A percentile compares a stretch with the other conserved stretches of the same genome.
Evolutionary conservation across 2,113 vertebrate species (phyloP).

Genomic region (Picathartes gymnocephalus): DNA sequence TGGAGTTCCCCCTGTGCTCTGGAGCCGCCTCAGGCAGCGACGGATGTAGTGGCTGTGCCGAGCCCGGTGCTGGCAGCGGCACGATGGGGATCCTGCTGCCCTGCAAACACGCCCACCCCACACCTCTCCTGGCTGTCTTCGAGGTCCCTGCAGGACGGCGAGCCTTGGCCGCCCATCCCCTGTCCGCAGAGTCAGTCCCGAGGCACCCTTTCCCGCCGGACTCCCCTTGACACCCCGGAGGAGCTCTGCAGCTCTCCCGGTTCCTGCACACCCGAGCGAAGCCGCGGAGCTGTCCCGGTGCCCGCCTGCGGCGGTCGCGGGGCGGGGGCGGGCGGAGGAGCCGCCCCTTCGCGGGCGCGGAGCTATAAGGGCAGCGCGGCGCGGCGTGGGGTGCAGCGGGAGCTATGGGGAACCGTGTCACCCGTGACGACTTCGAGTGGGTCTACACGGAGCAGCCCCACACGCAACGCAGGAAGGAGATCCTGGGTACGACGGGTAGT

Average conservation of each 20-base stretch:
- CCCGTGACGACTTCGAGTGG: slow-evolving; percentile 91
- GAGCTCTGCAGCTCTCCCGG: no score
- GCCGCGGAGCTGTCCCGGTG: neutral
- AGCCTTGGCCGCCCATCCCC: neutral
- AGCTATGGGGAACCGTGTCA: slow-evolving; percentile 82
- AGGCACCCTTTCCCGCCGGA: no score
- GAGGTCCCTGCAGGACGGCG: neutral
- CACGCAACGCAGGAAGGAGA: slow-evolving; percentile 90
- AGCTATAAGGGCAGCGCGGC: neutral
- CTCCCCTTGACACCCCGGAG: no score
- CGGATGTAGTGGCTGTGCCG: neutral
- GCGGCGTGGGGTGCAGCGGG: rapidly evolving
- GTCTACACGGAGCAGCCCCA: slow-evolving; percentile 96
- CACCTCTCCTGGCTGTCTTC: neutral
- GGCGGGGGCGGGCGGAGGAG: neutral
- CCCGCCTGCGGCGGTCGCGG: neutral
- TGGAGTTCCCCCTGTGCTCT: neutral
- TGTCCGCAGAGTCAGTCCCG: neutral
- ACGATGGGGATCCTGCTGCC: neutral
- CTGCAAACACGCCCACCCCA: neutral
- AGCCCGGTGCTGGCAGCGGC: neutral
- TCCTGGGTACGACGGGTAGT: slow-evolving; percentile 78
- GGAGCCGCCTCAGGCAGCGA: neutral
- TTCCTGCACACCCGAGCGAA: neutral
- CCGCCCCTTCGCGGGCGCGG: neutral